Percentiles rank a stretch among this genome's conserved stretches.
Evolutionary conservation across 2,113 vertebrate species (phyloP).

Genomic region (Sphyrna mokarran): DNA sequence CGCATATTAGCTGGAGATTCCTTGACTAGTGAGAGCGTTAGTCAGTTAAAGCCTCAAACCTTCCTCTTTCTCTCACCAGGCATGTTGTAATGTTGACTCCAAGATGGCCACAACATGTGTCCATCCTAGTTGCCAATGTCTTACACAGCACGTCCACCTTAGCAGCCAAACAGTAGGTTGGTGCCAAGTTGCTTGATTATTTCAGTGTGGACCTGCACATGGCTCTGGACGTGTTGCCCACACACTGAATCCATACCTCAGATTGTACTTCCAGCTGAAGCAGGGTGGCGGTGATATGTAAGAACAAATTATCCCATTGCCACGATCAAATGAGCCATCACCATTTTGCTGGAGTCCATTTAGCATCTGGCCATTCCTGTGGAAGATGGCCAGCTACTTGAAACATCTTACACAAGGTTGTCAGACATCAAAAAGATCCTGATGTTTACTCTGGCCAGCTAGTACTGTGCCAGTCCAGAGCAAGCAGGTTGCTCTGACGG

Average conservation of each 20-base stretch:
- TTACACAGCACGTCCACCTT: background rate
- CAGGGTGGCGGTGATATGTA: background rate
- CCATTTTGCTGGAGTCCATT: background rate
- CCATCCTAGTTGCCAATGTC: background rate
- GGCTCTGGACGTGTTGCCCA: background rate
- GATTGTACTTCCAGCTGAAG: background rate
- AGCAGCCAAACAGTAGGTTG: background rate
- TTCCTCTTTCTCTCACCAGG: background rate
- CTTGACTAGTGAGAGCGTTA: background rate
- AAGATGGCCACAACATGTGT: background rate
- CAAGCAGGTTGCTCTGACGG: background rate
- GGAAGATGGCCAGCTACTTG: background rate
- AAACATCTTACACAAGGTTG: background rate
- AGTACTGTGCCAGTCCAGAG: background rate
- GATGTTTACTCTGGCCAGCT: background rate
- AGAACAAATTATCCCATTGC: background rate
- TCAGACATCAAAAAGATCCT: background rate
- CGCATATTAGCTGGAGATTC: background rate
- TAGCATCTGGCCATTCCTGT: background rate
- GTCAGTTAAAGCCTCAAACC: background rate
- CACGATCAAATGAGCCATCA: background rate
- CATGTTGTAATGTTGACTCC: background rate
- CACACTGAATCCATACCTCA: background rate
- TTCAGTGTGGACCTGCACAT: background rate
- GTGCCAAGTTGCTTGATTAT: background rate